Base-by-base conservation (phyloP, 2,888 invertebrate genomes). In the Tricholauxania praeusta region DNA sequence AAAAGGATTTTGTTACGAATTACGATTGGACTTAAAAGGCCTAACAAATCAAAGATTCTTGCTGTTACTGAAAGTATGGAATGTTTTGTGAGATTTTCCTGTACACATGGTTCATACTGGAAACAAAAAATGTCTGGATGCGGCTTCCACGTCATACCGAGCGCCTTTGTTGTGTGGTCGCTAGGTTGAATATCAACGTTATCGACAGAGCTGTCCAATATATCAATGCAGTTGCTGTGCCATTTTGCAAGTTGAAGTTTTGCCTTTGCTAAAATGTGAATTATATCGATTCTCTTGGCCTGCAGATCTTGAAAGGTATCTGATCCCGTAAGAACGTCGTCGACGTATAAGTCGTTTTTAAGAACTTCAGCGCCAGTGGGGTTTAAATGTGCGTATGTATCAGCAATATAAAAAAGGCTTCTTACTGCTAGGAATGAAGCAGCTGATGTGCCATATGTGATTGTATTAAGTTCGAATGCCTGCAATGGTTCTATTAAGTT, bases 341-440 rank as follows among this genome's bases (percentile, higher is more conserved):
- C 59, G 6, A 72, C 66, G 17, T 60, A 72, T 47, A 53, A 19
- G 12, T 53, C 53, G 10, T 53, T n/a, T 19, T 53, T 53, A 19
- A 53, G n/a, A 53, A 53, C 53, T 53, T n/a, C 53, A 19, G 53
- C 53, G 15, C 17, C 47, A 0, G 63, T 52, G 5, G 68, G 64
- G 6, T 67, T 51, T 7, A 71, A 47, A 15, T 48, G 66, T 6
- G 66, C 19, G 60, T 73, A 3, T 22, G 53, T 15, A 73, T 73
- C 5, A 65, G 65, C 14, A 68, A 66, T 15, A n/a, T 52, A 19
- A n/a, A 65, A 32, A 12, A 74, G 51, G 53, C 62, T 67, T 39
- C 71, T 52, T 17, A 72, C 72, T 1, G 71, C 72, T 17, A 76
- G 28, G 32, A 75, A 76, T 71, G 75, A 74, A 2, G 76, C 76